Evolutionary conservation across 1,140 invertebrate species (phyloP), one percentile per base, ranked within the genome.

Genomic region (Leptopilina clavipes): DNA sequence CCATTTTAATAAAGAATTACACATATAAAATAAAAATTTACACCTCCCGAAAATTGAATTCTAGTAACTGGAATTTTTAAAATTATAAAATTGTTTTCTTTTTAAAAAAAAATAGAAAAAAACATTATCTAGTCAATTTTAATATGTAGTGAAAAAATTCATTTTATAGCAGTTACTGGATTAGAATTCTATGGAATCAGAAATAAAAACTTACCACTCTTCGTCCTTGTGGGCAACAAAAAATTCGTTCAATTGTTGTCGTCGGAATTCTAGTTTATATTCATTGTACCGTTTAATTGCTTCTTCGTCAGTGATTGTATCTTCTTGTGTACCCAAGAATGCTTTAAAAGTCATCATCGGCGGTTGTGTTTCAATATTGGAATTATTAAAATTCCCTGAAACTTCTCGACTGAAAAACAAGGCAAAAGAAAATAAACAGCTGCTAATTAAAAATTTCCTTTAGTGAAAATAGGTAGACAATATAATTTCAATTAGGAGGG

Each of bases 191-290:
- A n/a, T n/a, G n/a, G n/a, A n/a, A n/a, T n/a, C 10, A 71, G 19
- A 18, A 12, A 25, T 70, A 31, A 70, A 37, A 80, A 90, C 94
- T 93, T 93, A 99, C 99, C 99, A 99, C 95, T 99, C 98, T 90
- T 99, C 98, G 87, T 99, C 98, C 91, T 99, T 99, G 92, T 99
- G 99, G 43, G 95, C 94, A 84, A 99, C 95, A 92, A 99, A 99
- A 92, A 99, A 99, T 90, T 99, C 98, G 90, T 98, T 98, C 19
- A 99, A 93, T 87, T 99, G 98, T 88, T 98, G 97, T 72, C 97
- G 93, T 86, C 96, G 95, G 87, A 99, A 99, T 84, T 99, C 98
- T 83, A 97, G 91, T 90, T 99, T 99, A 90, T 99, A 99, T 83
- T 99, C 98, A 89, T 98, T 98, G 91, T 99, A 99, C 85, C 98